Evolutionary conservation across 2,113 vertebrate species (phyloP).

Genomic region (Lampris megalopsis): DNA sequence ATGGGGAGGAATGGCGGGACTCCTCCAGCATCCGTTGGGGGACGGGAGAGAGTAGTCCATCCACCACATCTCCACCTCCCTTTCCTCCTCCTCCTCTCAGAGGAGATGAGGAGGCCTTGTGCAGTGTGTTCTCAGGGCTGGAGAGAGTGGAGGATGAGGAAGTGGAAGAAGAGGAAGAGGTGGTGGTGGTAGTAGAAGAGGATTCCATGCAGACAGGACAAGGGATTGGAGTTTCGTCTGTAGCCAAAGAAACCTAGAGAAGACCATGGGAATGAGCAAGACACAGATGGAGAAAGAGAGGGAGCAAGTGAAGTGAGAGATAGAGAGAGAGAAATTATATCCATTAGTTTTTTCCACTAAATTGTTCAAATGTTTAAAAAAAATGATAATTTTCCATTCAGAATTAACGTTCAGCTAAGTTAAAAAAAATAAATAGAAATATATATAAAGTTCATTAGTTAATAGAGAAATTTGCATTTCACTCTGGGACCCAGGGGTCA

Average conservation of each 20-base stretch:
- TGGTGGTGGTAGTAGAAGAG: constrained; percentile 72
- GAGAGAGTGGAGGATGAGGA: constrained; percentile 90
- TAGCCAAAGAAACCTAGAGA: constrained; percentile 88
- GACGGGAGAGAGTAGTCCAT: constrained; percentile 66
- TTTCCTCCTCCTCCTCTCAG: constrained; percentile 46
- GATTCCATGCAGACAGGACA: constrained; percentile 76
- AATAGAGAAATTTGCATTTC: too few species aligned
- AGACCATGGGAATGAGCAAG: not conserved
- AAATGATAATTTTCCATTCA: too few species aligned
- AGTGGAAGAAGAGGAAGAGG: constrained; percentile 82
- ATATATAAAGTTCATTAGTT: too few species aligned
- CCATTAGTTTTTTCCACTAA: not conserved
- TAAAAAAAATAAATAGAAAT: not conserved
- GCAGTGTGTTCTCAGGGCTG: constrained; percentile 94
- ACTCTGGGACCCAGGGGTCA: too few species aligned
- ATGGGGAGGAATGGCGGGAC: constrained; percentile 48
- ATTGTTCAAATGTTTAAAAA: too few species aligned
- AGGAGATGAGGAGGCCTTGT: constrained; percentile 75
- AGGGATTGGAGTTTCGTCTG: constrained; percentile 79
- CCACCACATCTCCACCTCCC: constrained; percentile 76
- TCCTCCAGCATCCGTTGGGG: constrained; percentile 23
- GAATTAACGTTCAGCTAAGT: not conserved
- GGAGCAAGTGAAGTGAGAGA: not conserved
- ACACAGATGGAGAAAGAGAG: not conserved
- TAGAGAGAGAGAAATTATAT: too few species aligned